Percentiles rank a stretch among this genome's conserved stretches.
Evolutionary conservation across 1,140 invertebrate genomes (phyloP).

Genomic region (Limonius californicus): DNA sequence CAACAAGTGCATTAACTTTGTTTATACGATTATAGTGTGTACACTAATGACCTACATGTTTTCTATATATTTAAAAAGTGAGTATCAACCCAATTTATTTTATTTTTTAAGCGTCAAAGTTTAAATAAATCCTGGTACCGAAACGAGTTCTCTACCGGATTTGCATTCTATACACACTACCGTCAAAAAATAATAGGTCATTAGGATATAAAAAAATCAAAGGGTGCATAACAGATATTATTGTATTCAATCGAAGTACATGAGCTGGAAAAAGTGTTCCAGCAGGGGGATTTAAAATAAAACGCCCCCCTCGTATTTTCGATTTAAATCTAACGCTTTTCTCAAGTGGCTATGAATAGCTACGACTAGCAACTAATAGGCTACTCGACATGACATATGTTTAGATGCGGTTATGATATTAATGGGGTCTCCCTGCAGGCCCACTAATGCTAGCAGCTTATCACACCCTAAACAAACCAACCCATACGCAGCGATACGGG

Average conservation of each 20-base stretch:
- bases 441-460: neutral
- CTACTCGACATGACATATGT: conserved; percentile 17
- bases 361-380: conserved; percentile 7
- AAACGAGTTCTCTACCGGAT: no score
- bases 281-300: neutral
- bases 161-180: no score
- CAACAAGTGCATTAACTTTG: no score
- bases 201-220: no score
- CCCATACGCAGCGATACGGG: neutral
- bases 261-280: neutral
- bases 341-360: conserved; percentile 19
- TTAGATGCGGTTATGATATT: conserved; percentile 17
- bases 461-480: conserved; percentile 11
- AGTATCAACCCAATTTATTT: no score
- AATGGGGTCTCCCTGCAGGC: neutral
- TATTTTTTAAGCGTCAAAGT: no score
- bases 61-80: no score
- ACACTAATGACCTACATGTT: no score
- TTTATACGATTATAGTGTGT: no score
- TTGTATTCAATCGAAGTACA: neutral
- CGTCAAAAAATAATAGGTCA: no score
- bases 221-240: no score
- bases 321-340: conserved; percentile 19
- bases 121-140: no score
- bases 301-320: neutral